Base-by-base conservation (phyloP, 53 echinoderm and acorn worm species). In the Apostichopus leukothele region DNA sequence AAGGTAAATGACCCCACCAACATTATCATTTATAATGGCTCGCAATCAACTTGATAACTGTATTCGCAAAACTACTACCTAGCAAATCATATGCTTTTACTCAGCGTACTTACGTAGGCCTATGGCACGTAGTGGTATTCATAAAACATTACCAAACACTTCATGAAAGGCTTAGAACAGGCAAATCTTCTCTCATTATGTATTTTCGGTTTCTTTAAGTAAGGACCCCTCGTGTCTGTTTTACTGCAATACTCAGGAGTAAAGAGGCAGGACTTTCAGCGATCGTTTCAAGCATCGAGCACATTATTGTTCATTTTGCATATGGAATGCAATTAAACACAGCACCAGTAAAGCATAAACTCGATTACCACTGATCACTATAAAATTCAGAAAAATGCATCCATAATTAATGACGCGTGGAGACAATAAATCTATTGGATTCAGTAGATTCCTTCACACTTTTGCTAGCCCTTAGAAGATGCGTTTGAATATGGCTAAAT, bases 381-480 rank as follows among this genome's bases (percentile, higher is more conserved):
- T 55, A 59, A 18, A 71, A 81, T 81, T 54, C 81, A n/a, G 22
- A 11, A 81, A 81, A 81, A 81, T 54, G 23, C 55, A 81, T 81
- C 54, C 55, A 81, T 81, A 81, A 81, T 81, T 55, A 81, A 81
- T 81, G 81, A 81, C 81, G 81, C 81, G 81, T 81, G 59, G 54
- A 53, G 55, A 81, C 8, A 53, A 11, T 52, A 54, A 53, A 9
- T 55, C 54, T 19, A 52, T 79, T 18, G 55, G 81, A 20, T 50
- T 26, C 54, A 81, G 1, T 20, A 59, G 51, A 54, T 22, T 54
- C 16, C 59, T 81, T 81, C 81, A 81, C 81, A 81, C 81, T n/a
- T 54, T 81, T 21, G 51, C 54, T 81, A 81, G 23, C 39, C 53
- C 20, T 59, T 54, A 9, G 22, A 81, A 53, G 81, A 8, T 59